Conservation (phyloP, 1,140 invertebrate genomes). For the Hylyphantes graminicola region DNA sequence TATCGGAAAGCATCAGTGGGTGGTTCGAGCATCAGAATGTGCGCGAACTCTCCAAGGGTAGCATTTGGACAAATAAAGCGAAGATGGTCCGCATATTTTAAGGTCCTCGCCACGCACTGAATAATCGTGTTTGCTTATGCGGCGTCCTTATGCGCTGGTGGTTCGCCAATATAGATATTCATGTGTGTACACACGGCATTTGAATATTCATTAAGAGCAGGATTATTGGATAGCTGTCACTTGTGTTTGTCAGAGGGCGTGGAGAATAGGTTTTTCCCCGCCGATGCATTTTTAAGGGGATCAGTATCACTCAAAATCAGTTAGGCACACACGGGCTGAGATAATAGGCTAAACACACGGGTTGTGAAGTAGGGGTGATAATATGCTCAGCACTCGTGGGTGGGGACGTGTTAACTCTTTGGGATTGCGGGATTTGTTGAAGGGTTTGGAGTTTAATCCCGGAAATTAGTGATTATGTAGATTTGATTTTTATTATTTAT, state of each 20-base stretch:
- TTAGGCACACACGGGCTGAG: constrained; percentile 16
- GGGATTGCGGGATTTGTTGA: no score
- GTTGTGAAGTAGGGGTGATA: not conserved
- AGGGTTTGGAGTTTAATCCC: no score
- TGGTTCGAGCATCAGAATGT: constrained; percentile 27
- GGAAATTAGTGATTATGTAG: no score
- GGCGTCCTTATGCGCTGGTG: constrained; percentile 44
- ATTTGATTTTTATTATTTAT: no score
- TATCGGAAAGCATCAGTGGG: constrained; percentile 4
- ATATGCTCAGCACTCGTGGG: not conserved
- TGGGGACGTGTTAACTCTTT: no score
- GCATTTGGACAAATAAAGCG: constrained; percentile 48
- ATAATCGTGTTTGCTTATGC: constrained; percentile 59
- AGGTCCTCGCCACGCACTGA: constrained; percentile 24
- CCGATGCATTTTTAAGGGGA: constrained; percentile 32
- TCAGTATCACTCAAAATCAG: constrained; percentile 19
- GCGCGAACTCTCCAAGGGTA: constrained; percentile 46
- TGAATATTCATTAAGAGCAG: constrained; percentile 55
- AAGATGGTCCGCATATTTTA: constrained; percentile 54
- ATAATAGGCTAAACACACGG: no score
- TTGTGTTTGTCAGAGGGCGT: constrained; percentile 1
- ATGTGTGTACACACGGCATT: constrained; percentile 57
- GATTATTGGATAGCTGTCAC: constrained; percentile 55
- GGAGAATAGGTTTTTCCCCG: constrained; percentile 38
- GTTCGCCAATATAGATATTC: constrained; percentile 45